Evolutionary conservation across 1,140 invertebrate genomes (phyloP), one percentile per base, ranked within the genome.

Genomic region (Leptinotarsa lineolata): DNA sequence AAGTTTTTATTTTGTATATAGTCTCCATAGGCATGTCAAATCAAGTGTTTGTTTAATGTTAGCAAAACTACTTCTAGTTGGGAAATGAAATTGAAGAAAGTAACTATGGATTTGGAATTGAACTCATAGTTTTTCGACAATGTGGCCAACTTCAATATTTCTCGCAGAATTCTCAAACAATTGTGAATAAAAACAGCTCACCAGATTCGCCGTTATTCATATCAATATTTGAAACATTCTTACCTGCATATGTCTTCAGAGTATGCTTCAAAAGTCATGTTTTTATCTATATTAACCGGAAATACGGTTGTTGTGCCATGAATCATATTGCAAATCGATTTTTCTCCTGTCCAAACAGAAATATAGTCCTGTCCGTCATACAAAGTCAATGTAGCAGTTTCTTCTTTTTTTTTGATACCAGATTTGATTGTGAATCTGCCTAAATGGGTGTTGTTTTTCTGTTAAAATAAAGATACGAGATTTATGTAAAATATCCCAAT

Each of bases 381-480:
- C 21, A 80, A 78, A 45, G 82, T 70, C 63, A 88, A 83, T 54
- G 78, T 76, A 12, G 80, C 83, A 67, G 85, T 81, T 45, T 81
- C 77, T 4, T 75, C 64, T 30, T 82, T 78, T 16, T 85, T 76
- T 6, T 82, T 77, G 16, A 65, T 70, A 3, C 86, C 86, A 61
- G 81, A 83, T 70, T 82, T 85, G 13, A 86, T 79, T 18, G 80
- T 82, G 63, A 85, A 86, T 11, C 80, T 73, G 2, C 84, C 86
- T 69, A 81, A 84, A 76, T 76, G 80, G 5, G 83, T 84, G 66
- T 84, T 83, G 68, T 88, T 87, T 85, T 85, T 86, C 86, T 87
- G 30, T 39, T 39, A 8, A 2, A 39, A 2, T 11, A 77, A 39
- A 78, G 79, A 74, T 65, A 68, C 73, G 64, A 60, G n/a, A 18